Conservation (phyloP, 2,888 invertebrate species). For the Dicycla oo region DNA sequence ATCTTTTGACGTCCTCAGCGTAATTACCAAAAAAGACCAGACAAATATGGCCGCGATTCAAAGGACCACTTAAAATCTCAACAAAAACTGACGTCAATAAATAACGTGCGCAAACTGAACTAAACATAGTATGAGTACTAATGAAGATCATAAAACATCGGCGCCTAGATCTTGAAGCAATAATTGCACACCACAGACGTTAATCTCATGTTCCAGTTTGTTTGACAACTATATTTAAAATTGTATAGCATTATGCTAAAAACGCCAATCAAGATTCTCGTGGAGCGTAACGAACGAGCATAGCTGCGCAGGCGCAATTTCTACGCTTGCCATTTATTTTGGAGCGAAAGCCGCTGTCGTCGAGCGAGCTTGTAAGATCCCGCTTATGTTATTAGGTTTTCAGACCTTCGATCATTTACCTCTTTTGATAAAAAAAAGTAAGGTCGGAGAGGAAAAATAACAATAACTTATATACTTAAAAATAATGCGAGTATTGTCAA, state of each 20-base stretch:
- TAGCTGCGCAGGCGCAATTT: conserved; percentile 50
- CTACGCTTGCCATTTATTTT: conserved; percentile 52
- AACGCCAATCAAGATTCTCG: conserved; percentile 70
- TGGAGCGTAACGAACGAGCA: conserved; percentile 60
- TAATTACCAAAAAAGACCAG: conserved; percentile 9
- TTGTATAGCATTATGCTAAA: conserved; percentile 69
- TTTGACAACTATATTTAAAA: conserved; percentile 67
- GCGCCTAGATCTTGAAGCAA: conserved; percentile 53
- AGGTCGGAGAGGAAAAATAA: neutral
- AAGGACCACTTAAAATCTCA: conserved; percentile 39
- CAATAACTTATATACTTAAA: neutral
- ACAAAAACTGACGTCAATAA: conserved; percentile 28
- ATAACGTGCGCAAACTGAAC: neutral
- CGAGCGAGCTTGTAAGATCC: conserved; percentile 18
- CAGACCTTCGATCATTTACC: conserved; percentile 21
- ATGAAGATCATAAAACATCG: conserved; percentile 52
- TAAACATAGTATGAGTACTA: conserved; percentile 24
- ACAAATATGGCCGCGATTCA: conserved; percentile 6
- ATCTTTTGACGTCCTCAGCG: neutral
- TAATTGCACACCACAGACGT: conserved; percentile 54
- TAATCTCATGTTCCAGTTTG: conserved; percentile 59
- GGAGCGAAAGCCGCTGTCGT: conserved; percentile 51
- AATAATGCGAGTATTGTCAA: neutral
- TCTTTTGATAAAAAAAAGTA: neutral
- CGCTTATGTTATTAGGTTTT: conserved; percentile 23